A percentile compares a stretch with the other conserved stretches of the same genome.
phyloP scores from a whole-genome alignment of 2,797 vertebrate genomes.

The Onychomys torridus region DNA sequence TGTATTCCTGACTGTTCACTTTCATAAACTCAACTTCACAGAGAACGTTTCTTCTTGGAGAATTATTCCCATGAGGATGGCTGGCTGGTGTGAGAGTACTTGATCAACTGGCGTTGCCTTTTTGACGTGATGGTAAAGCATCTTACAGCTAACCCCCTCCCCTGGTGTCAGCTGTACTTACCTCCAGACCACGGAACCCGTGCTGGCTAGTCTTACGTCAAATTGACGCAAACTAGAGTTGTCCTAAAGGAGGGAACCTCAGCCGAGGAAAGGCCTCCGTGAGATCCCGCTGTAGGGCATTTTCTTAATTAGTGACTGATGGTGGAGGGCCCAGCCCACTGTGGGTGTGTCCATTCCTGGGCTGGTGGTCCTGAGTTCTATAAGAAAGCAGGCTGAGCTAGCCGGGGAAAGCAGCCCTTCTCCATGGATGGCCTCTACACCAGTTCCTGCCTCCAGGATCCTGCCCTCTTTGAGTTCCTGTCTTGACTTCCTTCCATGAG shows the following conservation, averaged over 20 bases:
- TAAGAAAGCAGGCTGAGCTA: background rate
- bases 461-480: background rate
- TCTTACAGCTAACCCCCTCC: background rate
- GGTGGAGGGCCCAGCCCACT: background rate
- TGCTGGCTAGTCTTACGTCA: background rate
- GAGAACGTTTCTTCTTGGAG: background rate
- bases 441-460: background rate
- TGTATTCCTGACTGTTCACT: background rate
- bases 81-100: background rate
- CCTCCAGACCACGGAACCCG: background rate
- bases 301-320: background rate
- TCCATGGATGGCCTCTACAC: background rate
- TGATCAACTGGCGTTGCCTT: slow-evolving; percentile 6
- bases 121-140: background rate
- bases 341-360: background rate
- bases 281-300: background rate
- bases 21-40: slow-evolving; percentile 15
- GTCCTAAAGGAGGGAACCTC: background rate
- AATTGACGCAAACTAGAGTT: background rate
- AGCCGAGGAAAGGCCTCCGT: background rate
- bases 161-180: background rate
- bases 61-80: background rate
- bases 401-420: background rate
- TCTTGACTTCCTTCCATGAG: background rate
- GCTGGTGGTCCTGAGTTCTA: background rate